Evolutionary conservation across 2,888 invertebrate species (phyloP).

Genomic region (Crioceris asparagi): DNA sequence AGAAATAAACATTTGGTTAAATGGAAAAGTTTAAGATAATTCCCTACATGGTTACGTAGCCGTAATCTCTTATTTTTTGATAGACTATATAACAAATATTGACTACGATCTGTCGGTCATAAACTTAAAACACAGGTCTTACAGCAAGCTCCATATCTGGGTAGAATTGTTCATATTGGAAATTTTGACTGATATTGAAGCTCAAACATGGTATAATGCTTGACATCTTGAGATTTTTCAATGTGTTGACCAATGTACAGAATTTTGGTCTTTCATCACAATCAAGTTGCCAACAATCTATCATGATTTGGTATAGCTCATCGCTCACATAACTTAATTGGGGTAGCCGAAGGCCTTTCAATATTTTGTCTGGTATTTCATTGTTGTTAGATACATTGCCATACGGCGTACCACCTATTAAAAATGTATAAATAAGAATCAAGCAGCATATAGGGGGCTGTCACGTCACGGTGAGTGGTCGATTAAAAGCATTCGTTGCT

Average conservation of each 20-base stretch:
- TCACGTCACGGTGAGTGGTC: no score
- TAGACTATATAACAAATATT: background rate
- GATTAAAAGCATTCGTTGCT: no score
- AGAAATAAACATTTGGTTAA: no score
- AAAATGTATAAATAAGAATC: conserved; percentile 4
- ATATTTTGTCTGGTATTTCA: conserved; percentile 56
- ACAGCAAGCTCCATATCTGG: conserved; percentile 33
- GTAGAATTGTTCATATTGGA: conserved; percentile 36
- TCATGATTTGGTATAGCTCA: conserved; percentile 69
- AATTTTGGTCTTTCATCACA: conserved; percentile 70
- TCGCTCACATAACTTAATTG: conserved; percentile 67
- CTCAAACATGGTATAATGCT: conserved; percentile 25
- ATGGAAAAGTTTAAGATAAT: no score
- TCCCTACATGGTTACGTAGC: no score
- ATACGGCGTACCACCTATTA: conserved; percentile 62
- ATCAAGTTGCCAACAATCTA: conserved; percentile 78
- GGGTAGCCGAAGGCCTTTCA: conserved; percentile 59
- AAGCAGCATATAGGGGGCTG: no score
- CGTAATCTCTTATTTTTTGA: no score
- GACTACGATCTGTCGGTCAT: background rate
- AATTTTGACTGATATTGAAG: conserved; percentile 30
- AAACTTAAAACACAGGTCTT: conserved; percentile 26
- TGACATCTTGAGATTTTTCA: conserved; percentile 24
- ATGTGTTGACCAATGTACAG: conserved; percentile 40
- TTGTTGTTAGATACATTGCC: conserved; percentile 53